Conservation (phyloP, 2,797 vertebrate genomes). For the Lepilemur septentrionalis region DNA sequence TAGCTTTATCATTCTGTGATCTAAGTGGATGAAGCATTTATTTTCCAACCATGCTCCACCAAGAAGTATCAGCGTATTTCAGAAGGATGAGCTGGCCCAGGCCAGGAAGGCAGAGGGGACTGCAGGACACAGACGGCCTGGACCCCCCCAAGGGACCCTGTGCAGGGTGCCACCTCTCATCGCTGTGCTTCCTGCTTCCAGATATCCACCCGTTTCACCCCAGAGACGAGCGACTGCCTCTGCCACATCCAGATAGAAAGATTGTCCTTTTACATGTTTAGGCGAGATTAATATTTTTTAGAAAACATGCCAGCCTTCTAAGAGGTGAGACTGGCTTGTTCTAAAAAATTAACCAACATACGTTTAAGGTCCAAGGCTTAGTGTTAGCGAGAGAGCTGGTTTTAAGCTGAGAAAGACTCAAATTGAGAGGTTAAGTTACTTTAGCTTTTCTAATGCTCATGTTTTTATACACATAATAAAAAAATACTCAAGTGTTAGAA, state of each 20-base stretch:
- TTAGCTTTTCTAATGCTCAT: neutral
- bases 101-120: neutral
- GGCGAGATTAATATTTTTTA: neutral
- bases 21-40: neutral
- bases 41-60: neutral
- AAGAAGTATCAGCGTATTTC: neutral
- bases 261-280: neutral
- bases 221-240: neutral
- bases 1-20: neutral
- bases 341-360: fast-evolving
- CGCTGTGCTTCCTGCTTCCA: fast-evolving
- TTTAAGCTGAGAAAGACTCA: neutral
- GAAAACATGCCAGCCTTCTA: neutral
- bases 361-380: neutral
- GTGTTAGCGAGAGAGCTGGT: neutral
- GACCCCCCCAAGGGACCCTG: neutral
- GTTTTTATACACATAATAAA: neutral
- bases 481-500: neutral
- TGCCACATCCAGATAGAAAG: neutral
- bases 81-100: neutral
- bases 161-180: fast-evolving
- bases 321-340: neutral
- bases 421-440: neutral
- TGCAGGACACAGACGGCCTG: neutral
- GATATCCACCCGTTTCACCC: neutral